These are phyloP conservation scores for Meda fulgida DNA, from an alignment of 2,797 vertebrate genomes.

Conservation along the genomic window DNA sequence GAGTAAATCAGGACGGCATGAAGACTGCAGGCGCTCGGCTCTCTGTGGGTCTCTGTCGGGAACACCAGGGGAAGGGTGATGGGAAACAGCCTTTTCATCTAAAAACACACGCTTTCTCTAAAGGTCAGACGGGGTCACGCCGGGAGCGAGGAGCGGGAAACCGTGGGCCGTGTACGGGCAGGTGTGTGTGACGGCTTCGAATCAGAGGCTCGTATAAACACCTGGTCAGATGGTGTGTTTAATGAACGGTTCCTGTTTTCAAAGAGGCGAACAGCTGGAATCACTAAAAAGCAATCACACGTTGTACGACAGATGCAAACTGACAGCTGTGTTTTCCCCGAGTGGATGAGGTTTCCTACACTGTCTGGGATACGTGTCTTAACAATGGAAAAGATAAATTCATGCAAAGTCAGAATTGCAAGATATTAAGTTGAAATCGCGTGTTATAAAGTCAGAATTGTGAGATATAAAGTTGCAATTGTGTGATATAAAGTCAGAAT, in stretches of 20 bases:
- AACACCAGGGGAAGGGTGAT: slow-evolving; percentile 27
- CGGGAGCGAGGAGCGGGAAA: slow-evolving; percentile 7
- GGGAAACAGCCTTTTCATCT: slow-evolving; percentile 56
- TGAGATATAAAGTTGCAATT: too few relatives aligned
- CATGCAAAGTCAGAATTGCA: too few relatives aligned
- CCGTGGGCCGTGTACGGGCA: not conserved
- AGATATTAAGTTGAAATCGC: too few relatives aligned
- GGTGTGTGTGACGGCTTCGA: slow-evolving; percentile 16
- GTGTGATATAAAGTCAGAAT: too few relatives aligned
- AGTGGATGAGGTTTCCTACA: not conserved
- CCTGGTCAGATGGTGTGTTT: slow-evolving; percentile 31
- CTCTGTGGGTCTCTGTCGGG: slow-evolving; percentile 44
- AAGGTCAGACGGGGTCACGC: slow-evolving; percentile 31
- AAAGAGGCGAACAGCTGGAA: slow-evolving; percentile 46
- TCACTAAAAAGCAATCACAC: slow-evolving; percentile 23
- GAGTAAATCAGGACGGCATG: slow-evolving; percentile 44
- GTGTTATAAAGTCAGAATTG: too few relatives aligned
- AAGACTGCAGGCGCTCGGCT: slow-evolving; percentile 30
- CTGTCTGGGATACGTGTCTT: not conserved
- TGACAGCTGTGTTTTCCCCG: not conserved
- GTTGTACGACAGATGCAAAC: slow-evolving; percentile 27
- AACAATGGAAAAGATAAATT: not conserved
- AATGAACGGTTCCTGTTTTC: slow-evolving; percentile 23
- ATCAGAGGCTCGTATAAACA: slow-evolving; percentile 4
- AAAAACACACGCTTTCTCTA: slow-evolving; percentile 48